A percentile compares a stretch with the other conserved stretches of the same genome.
Evolutionary conservation across 1,140 invertebrate genomes (phyloP).

Genomic region (Drosophila parabipectinata): DNA sequence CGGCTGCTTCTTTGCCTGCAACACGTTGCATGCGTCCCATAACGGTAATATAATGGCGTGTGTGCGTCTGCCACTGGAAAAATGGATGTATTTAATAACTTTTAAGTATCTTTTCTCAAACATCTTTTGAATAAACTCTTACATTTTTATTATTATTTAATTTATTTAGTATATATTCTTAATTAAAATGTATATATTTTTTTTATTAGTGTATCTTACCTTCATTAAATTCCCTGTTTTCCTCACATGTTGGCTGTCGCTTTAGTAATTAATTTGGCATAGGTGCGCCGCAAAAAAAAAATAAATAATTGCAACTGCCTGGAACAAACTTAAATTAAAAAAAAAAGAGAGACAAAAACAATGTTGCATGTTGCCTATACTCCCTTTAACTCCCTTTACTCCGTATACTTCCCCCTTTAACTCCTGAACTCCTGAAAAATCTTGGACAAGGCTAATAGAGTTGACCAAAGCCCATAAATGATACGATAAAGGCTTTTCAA

Average conservation of each 20-base stretch:
- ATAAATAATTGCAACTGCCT: conserved; percentile 38
- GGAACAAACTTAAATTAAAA: not conserved
- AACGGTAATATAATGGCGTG: conserved; percentile 30
- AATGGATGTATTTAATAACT: not conserved
- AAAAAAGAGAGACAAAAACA: not conserved
- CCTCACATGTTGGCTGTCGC: conserved; percentile 18
- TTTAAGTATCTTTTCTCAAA: not conserved
- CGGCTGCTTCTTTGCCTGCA: conserved; percentile 13
- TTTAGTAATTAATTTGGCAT: conserved; percentile 71
- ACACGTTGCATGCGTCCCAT: conserved; percentile 46
- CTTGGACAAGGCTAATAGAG: conserved; percentile 12
- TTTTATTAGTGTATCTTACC: conserved; percentile 4
- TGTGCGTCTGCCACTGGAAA: not conserved
- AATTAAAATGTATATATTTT: not conserved
- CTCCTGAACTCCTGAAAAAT: not conserved
- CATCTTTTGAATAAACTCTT: too few relatives aligned
- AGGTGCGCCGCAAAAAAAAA: conserved; percentile 40
- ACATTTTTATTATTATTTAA: too few relatives aligned
- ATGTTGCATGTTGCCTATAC: not conserved
- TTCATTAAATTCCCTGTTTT: not conserved
- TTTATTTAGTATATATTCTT: too few relatives aligned
- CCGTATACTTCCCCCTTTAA: not conserved
- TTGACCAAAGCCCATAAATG: conserved; percentile 6
- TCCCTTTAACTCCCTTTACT: not conserved
- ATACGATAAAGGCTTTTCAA: conserved; percentile 2